Percentiles rank a stretch among this genome's conserved stretches.
These are phyloP conservation scores for Paraplagusia blochii DNA, from an alignment of 2,113 vertebrate species.

Conservation along the genomic window DNA sequence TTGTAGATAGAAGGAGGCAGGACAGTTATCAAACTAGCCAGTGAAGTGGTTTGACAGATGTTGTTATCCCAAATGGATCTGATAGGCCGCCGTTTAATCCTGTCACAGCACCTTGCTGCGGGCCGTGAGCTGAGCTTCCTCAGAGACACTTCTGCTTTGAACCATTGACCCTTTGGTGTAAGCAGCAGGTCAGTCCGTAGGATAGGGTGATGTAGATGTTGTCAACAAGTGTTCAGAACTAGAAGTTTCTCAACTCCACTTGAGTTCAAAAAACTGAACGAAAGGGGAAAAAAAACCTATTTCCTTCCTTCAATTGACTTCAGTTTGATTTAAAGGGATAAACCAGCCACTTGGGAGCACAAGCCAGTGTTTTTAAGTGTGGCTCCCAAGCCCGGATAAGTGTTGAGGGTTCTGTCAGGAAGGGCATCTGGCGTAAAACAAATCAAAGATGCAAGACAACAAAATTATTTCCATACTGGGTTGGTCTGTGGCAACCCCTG, in stretches of 20 bases:
- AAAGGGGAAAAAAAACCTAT: not conserved
- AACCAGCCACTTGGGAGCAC: too few species aligned
- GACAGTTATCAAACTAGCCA: constrained; percentile 41
- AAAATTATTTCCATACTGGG: too few species aligned
- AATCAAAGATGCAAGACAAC: too few species aligned
- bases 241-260: constrained; percentile 3
- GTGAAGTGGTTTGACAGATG: constrained; percentile 69
- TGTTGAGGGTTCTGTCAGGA: too few species aligned
- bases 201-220: not conserved
- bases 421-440: too few species aligned
- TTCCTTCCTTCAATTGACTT: not conserved
- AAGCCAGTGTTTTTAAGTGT: too few species aligned
- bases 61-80: constrained; percentile 66
- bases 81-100: constrained; percentile 69
- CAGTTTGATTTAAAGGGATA: too few species aligned
- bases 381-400: too few species aligned
- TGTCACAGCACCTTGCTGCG: constrained; percentile 65
- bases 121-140: constrained; percentile 53
- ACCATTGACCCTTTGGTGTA: constrained; percentile 44
- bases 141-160: constrained; percentile 46
- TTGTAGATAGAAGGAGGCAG: constrained; percentile 55
- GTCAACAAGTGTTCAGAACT: not conserved
- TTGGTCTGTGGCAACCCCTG: too few species aligned
- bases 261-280: not conserved
- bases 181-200: constrained; percentile 8